Evolutionary conservation across 2,113 vertebrate species (phyloP), one percentile per base, ranked within the genome.

Genomic region (Seriola quinqueradiata): DNA sequence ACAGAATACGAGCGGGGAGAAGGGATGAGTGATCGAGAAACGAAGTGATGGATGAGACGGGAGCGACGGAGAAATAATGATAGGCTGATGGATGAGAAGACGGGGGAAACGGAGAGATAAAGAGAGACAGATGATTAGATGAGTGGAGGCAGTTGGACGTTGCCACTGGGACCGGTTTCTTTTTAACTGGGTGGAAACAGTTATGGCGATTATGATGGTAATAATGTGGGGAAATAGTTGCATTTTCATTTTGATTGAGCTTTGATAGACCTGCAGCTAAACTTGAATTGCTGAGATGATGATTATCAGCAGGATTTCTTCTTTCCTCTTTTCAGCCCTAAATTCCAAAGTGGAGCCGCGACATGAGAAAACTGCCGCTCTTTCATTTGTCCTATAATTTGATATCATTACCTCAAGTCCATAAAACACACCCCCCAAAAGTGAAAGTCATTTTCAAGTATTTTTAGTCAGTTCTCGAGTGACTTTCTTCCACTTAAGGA

Each of bases 31-130:
- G 91, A 90, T 90, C 50, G 87, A 82, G 81, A 81, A 90, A 82
- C 64, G 44, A 77, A 81, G 77, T 93, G 92, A 93, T 93, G 85
- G 90, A 93, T 93, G 91, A 89, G 90, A 88, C 76, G 17, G 68
- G 87, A 81, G 74, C 64, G 50, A 69, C 84, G 80, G 77, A 89
- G 84, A 63, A 87, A 88, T 81, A 75, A 87, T 91, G 92, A 91
- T 87, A 79, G 75, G 40, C 81, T 92, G 93, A 92, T 92, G 83
- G 88, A 92, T 92, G 93, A 86, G 78, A 82, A 83, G 88, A 90
- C 75, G 11, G 80, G 9, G 50, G 21, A 87, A 89, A 90, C 65
- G 59, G 83, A 88, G 86, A 84, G 90, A 92, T 92, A 88, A 88
- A 89, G 86, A 85, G 80, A 90, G 88, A 92, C 84, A 59, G 86